Conservation (phyloP, 1,140 invertebrate species). For the Temnothorax longispinosus region DNA sequence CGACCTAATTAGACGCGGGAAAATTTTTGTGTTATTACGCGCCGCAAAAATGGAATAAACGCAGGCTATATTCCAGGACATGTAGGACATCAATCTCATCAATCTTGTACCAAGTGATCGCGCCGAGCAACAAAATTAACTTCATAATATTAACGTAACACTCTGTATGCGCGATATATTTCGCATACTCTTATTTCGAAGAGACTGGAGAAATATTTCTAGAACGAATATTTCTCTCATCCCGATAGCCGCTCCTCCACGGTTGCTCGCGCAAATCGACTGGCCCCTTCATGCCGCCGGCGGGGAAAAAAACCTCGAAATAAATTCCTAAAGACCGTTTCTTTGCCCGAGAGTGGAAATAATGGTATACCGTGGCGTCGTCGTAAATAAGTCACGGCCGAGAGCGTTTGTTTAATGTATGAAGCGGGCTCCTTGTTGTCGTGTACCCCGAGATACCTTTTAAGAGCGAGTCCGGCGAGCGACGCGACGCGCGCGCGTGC, state of each 20-base stretch:
- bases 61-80: not conserved
- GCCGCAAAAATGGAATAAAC: not conserved
- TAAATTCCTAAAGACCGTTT: conserved; percentile 58
- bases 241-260: not conserved
- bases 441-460: conserved; percentile 51
- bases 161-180: not conserved
- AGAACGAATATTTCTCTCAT: conserved; percentile 11
- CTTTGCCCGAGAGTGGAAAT: conserved; percentile 44
- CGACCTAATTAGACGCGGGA: not conserved
- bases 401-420: conserved; percentile 60
- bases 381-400: conserved; percentile 62
- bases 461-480: conserved; percentile 44
- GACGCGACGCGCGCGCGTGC: conserved; percentile 9
- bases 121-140: not conserved
- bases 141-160: conserved; percentile 1
- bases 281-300: not conserved
- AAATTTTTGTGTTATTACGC: conserved; percentile 10
- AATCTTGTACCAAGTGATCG: not conserved
- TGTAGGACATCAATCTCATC: not conserved
- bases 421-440: conserved; percentile 40
- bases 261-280: not conserved
- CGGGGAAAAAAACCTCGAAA: conserved; percentile 19
- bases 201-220: not conserved
- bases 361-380: conserved; percentile 47
- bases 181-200: not conserved